Conservation (phyloP, 1,140 invertebrate species). For the Caerostris darwini region DNA sequence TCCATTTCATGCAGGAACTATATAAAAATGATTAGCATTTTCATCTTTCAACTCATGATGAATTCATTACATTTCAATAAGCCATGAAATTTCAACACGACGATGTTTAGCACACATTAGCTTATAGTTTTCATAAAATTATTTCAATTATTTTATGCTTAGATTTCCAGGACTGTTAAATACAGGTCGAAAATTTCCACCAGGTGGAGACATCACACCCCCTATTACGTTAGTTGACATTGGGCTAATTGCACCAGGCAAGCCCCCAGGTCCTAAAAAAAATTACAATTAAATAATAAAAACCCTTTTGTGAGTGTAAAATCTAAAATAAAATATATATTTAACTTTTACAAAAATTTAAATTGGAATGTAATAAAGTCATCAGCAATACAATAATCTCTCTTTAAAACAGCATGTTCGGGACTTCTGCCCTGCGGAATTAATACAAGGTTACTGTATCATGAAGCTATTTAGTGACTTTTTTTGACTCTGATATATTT, state of each 20-base stretch:
- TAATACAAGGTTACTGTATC: too few species aligned
- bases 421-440: too few species aligned
- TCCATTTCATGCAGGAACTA: neutral
- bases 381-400: too few species aligned
- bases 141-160: slow-evolving; percentile 27
- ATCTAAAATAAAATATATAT: too few species aligned
- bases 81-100: neutral
- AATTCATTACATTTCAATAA: neutral
- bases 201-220: slow-evolving; percentile 66
- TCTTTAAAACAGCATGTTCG: too few species aligned
- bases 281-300: too few species aligned
- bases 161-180: slow-evolving; percentile 76
- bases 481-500: too few species aligned
- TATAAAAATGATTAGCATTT: neutral
- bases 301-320: too few species aligned
- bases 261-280: slow-evolving; percentile 3
- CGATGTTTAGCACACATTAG: neutral
- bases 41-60: neutral
- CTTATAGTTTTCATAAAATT: neutral
- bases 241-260: slow-evolving; percentile 45
- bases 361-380: too few species aligned
- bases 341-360: too few species aligned
- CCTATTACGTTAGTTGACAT: slow-evolving; percentile 29
- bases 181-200: slow-evolving; percentile 50
- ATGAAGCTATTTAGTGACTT: too few species aligned